Base-by-base conservation (phyloP, 2,113 vertebrate species). In the Thalassoma bifasciatum region DNA sequence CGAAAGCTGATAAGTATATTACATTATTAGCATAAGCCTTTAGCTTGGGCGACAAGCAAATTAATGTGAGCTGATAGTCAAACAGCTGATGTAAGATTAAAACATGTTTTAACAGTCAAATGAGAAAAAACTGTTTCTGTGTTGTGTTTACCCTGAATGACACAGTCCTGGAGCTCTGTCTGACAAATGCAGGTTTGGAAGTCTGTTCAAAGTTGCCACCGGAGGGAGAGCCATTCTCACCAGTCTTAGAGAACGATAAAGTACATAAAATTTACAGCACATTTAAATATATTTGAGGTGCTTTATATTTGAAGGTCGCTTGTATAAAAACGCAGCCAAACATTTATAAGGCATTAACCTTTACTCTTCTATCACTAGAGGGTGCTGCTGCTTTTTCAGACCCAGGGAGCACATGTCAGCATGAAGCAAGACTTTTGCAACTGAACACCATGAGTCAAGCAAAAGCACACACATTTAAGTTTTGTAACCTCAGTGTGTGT, bases 91-190 rank as follows among this genome's bases (percentile, higher is more conserved):
- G 23, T 0, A 0, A 83, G 70, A 84, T 86, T 56, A 65, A 60
- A 69, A 54, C 2, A 0, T 47, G 54, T 44, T 78, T 83, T 79
- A 67, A 81, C 57, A 88, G 88, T 80, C 78, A 87, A 88, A 89
- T 89, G n/a, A 34, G 75, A 53, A 40, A 56, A 59, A 21, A 23
- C 36, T 38, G 70, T 50, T 40, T 34, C 44, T 26, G 2, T 34
- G 21, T 86, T 66, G 67, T 61, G 22, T 94, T 95, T 92, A 99
- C 97, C 95, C 95, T 93, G 77, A 97, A 97, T 37, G 97, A 98
- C 72, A 94, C 67, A 0, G 96, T 96, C 85, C 96, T 94, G 67
- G 95, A 91, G 85, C 93, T 96, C 88, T 93, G 92, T 46, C 94
- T 89, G 69, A 64, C 84, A 53, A 98, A 95, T 22, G 94, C 93